phyloP scores from a whole-genome alignment of 2,113 vertebrate species.

The Sceloporus tristichus region DNA sequence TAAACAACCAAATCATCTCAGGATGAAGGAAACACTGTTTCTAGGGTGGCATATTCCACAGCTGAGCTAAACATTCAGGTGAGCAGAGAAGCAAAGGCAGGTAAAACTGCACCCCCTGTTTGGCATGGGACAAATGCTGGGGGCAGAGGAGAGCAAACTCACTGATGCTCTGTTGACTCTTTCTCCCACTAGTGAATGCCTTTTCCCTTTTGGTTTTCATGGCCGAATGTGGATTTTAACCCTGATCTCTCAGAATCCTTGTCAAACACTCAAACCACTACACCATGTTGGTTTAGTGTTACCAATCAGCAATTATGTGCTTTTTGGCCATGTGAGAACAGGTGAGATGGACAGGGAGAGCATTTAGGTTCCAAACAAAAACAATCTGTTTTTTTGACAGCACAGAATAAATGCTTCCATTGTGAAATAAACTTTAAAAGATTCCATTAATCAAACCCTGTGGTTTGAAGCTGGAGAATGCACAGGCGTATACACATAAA shows the following conservation, averaged over 20 bases:
- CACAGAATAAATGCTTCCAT: constrained; percentile 39
- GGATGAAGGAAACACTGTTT: too few species aligned
- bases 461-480: constrained; percentile 46
- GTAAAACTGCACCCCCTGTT: not conserved
- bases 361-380: constrained; percentile 23
- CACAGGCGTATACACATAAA: not conserved
- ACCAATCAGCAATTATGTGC: constrained; percentile 35
- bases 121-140: not conserved
- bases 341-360: constrained; percentile 55
- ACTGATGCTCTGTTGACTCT: not conserved
- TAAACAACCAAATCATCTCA: not conserved
- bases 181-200: not conserved
- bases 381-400: constrained; percentile 27
- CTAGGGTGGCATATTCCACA: not conserved
- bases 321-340: constrained; percentile 44
- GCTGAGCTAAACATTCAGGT: not conserved
- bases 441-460: constrained; percentile 51
- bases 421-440: constrained; percentile 35
- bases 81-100: not conserved
- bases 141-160: not conserved
- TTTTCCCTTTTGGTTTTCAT: too few species aligned
- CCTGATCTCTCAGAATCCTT: too few species aligned
- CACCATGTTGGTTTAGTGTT: not conserved
- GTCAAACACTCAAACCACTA: not conserved
- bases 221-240: too few species aligned